Evolutionary conservation across 2,888 invertebrate genomes (phyloP).

Genomic region (Rapana venosa): DNA sequence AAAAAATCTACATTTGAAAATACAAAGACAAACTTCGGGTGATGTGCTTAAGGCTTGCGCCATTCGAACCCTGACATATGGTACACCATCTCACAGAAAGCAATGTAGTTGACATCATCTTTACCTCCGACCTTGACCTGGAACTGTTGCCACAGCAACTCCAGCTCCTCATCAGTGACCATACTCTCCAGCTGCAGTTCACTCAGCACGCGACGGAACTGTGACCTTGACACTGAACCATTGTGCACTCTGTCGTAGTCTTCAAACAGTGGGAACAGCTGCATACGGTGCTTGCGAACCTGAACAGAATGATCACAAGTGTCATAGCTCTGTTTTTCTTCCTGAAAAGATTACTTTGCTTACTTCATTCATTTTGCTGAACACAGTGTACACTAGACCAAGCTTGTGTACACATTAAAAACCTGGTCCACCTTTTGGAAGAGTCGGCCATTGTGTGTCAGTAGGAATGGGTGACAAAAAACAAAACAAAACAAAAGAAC

Average conservation of each 20-base stretch:
- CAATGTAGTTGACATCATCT: conserved; percentile 75
- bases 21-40: neutral
- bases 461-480: too few relatives aligned
- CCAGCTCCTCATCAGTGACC: conserved; percentile 73
- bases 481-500: too few relatives aligned
- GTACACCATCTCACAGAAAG: conserved; percentile 75
- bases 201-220: conserved; percentile 77
- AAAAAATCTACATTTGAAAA: neutral
- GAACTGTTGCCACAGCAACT: conserved; percentile 74
- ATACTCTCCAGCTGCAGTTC: conserved; percentile 75
- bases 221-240: conserved; percentile 76
- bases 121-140: conserved; percentile 73
- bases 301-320: conserved; percentile 50
- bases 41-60: conserved; percentile 65
- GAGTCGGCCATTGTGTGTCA: too few relatives aligned
- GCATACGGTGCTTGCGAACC: conserved; percentile 76
- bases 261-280: conserved; percentile 78
- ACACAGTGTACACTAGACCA: too few relatives aligned
- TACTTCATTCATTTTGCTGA: too few relatives aligned
- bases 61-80: conserved; percentile 71
- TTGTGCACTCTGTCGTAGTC: conserved; percentile 77
- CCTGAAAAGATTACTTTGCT: too few relatives aligned
- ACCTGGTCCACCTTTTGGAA: too few relatives aligned
- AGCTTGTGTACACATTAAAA: too few relatives aligned
- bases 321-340: too few relatives aligned